phyloP scores from a whole-genome alignment of 2,888 invertebrate genomes.

The Hydriomena furcata region DNA sequence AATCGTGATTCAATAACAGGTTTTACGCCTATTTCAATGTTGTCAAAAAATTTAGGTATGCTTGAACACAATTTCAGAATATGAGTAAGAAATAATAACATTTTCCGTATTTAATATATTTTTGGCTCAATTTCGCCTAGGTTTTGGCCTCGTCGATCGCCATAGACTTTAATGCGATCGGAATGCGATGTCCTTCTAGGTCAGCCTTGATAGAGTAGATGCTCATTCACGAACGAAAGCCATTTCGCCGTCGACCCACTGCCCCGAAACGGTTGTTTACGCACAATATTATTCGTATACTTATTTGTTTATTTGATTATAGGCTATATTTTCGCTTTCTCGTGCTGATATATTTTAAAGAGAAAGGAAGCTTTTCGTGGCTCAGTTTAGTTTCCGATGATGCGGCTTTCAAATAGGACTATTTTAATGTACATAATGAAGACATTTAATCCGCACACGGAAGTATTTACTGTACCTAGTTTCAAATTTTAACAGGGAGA shows the following conservation, averaged over 20 bases:
- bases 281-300: constrained; percentile 47
- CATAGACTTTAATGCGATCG: constrained; percentile 49
- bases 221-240: constrained; percentile 66
- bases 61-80: too few relatives aligned
- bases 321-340: constrained; percentile 34
- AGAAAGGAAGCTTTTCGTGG: constrained; percentile 19
- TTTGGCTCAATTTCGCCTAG: too few relatives aligned
- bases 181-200: constrained; percentile 73
- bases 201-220: constrained; percentile 57
- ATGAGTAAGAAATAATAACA: too few relatives aligned
- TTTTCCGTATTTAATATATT: too few relatives aligned
- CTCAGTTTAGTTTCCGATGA: constrained; percentile 4
- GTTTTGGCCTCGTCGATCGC: too few relatives aligned
- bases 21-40: too few relatives aligned
- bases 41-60: too few relatives aligned
- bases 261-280: constrained; percentile 56
- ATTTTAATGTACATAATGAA: not conserved
- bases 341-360: constrained; percentile 24
- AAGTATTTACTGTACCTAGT: too few relatives aligned
- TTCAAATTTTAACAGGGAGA: too few relatives aligned
- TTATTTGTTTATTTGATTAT: constrained; percentile 52
- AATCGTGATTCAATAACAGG: too few relatives aligned
- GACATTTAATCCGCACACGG: too few relatives aligned
- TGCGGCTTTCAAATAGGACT: not conserved
- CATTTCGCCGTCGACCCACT: constrained; percentile 67